Evolutionary conservation across 2,888 invertebrate species (phyloP).

Genomic region (Tipula vernalis): DNA sequence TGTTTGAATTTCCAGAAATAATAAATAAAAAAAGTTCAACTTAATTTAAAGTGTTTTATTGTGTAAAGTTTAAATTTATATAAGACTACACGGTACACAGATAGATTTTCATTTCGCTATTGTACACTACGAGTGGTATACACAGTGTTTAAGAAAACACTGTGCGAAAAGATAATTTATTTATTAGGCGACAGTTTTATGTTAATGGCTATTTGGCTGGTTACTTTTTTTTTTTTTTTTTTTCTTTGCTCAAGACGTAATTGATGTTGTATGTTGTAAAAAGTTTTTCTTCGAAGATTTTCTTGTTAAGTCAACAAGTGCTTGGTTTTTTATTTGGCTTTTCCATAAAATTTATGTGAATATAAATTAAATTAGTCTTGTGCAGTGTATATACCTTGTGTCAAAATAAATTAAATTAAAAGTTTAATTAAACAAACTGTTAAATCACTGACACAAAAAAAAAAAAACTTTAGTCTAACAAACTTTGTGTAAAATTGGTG

Average conservation of each 20-base stretch:
- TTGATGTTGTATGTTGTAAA: not conserved
- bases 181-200: not conserved
- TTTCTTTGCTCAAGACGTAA: not conserved
- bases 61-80: not conserved
- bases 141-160: not conserved
- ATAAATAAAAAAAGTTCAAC: not conserved
- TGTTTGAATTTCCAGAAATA: not conserved
- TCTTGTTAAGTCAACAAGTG: not conserved
- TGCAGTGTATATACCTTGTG: not conserved
- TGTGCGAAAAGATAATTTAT: not conserved
- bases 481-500: not conserved
- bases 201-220: not conserved
- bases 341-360: not conserved
- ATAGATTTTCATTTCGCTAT: not conserved
- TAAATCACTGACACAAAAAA: not conserved
- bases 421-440: not conserved
- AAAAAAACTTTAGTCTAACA: not conserved
- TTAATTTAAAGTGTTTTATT: not conserved
- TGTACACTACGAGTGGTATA: not conserved
- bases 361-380: not conserved
- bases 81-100: not conserved
- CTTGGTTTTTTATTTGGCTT: not conserved
- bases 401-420: not conserved
- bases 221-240: not conserved
- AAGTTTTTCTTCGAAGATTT: not conserved